Percentiles rank a stretch among this genome's conserved stretches.
Conservation (phyloP, 2,888 invertebrate genomes). For the Drosophila recens region DNA sequence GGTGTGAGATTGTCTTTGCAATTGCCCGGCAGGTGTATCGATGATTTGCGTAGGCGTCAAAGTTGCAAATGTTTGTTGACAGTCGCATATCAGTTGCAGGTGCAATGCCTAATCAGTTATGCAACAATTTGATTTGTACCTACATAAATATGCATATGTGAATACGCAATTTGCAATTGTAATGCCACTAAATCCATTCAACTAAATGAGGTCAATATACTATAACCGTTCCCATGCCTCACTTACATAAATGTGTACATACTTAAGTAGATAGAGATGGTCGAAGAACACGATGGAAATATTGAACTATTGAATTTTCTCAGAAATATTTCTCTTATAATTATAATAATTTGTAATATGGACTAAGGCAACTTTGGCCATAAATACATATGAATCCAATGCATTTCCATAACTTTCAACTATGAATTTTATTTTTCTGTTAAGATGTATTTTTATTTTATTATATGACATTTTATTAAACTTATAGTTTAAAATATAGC, state of each 20-base stretch:
- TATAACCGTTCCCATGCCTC: neutral
- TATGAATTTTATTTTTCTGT: too few species aligned
- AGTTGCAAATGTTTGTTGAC: constrained; percentile 72
- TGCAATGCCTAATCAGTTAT: constrained; percentile 37
- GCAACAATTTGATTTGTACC: constrained; percentile 3
- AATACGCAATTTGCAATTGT: neutral
- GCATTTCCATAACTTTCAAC: too few species aligned
- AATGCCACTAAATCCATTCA: neutral
- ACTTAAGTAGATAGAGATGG: too few species aligned
- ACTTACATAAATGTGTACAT: neutral
- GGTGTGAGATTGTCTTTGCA: constrained; percentile 60
- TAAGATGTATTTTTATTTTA: too few species aligned
- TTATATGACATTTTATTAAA: too few species aligned
- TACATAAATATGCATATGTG: neutral
- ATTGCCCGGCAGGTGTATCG: constrained; percentile 41
- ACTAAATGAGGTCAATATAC: neutral
- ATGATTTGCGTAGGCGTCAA: constrained; percentile 59
- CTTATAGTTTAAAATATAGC: too few species aligned
- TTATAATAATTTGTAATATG: too few species aligned
- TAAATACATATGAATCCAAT: too few species aligned
- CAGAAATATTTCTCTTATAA: too few species aligned
- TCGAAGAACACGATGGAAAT: neutral
- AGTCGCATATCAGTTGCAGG: constrained; percentile 49
- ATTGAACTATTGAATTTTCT: too few species aligned
- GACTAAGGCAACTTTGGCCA: too few species aligned